Base-by-base conservation (phyloP, 2,797 vertebrate genomes). In the Gobio occitaniae region DNA sequence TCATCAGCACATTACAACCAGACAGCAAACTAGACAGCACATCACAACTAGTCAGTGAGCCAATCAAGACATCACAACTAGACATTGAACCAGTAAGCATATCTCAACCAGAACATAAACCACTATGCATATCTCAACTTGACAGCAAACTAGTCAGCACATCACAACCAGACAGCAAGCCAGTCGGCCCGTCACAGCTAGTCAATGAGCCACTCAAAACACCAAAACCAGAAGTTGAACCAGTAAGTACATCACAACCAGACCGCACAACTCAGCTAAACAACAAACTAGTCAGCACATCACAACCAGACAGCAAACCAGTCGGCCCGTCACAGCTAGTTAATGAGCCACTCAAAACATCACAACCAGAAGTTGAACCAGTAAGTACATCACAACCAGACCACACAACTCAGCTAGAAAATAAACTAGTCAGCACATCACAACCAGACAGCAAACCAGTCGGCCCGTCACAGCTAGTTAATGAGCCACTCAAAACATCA, bases 11-110 rank as follows among this genome's bases (percentile, higher is more conserved):
- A 50, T 48, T 29, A 66, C 77, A 50, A 32, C 41, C 44, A 17
- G 5, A 12, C 56, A 65, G 4, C 11, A 61, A 65, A n/a, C 36
- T 36, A 61, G 54, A 38, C 21, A 44, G 32, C 4, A 69, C 63
- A 44, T 76, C 50, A 29, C 63, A 68, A 21, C 21, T 17, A 59
- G 19, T 56, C 48, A 10, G 48, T 29, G 19, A 80, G 11, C n/a
- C n/a, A 79, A 11, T 41, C 12, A 63, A n/a, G 25, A 79, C 41
- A 48, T 65, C 77, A 65, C 19, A 59, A 72, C 54, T 4, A 76
- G 10, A 36, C 17, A 3, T 0, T 36, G 29, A 76, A 16, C 44
- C 6, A 72, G 13, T 48, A 6, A 17, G n/a, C 3, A 32, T 7
- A 50, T 11, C 76, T 25, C 56, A 78, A 74, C 29, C 29, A 83